A percentile compares a stretch with the other conserved stretches of the same genome.
These are phyloP conservation scores for Tauraco erythrolophus DNA, from an alignment of 2,113 vertebrate species.

Conservation along the genomic window DNA sequence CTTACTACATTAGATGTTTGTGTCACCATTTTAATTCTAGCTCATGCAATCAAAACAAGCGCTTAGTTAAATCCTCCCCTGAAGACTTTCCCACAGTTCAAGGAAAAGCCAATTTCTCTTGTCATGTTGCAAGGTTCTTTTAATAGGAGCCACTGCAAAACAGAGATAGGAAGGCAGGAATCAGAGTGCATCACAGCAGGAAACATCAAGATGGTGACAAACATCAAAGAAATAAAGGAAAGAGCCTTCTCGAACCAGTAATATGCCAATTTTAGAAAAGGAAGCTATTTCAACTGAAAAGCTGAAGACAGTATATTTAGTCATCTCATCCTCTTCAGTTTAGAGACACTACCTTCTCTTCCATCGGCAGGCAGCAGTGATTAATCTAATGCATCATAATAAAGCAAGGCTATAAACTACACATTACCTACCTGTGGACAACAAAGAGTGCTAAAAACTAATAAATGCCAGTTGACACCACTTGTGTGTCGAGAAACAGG, in stretches of 20 bases:
- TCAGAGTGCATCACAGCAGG: background rate
- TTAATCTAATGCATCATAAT: background rate
- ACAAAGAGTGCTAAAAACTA: background rate
- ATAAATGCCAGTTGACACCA: background rate
- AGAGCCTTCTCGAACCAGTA: background rate
- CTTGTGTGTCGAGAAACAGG: background rate
- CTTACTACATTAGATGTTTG: background rate
- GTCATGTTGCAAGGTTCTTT: background rate
- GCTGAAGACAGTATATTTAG: background rate
- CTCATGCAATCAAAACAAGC: background rate
- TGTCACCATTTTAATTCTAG: background rate
- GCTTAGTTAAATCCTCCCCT: background rate
- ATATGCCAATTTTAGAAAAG: background rate
- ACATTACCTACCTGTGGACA: background rate
- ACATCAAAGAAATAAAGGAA: background rate
- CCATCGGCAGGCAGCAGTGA: background rate
- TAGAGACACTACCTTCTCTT: background rate
- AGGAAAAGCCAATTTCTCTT: constrained; percentile 18
- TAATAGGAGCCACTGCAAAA: constrained; percentile 1
- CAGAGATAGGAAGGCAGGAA: constrained; percentile 7
- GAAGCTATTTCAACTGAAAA: constrained; percentile 18
- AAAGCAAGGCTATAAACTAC: background rate
- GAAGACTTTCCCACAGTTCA: background rate
- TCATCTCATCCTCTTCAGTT: background rate
- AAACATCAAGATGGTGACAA: constrained; percentile 19